phyloP scores from a whole-genome alignment of 2,797 vertebrate genomes.

The Anas flavirostris region DNA sequence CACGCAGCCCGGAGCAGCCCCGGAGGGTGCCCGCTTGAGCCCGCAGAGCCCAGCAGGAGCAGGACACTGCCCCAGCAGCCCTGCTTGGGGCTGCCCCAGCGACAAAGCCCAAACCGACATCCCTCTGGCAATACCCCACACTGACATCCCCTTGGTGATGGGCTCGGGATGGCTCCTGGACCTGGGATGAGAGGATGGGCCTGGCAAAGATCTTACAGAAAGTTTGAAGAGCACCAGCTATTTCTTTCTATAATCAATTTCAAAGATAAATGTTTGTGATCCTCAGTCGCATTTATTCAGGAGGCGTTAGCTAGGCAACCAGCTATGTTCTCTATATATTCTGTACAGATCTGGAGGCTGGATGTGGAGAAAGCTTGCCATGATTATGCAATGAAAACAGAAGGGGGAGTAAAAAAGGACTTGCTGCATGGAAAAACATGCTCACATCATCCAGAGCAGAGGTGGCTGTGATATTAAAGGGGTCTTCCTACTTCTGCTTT shows the following conservation, averaged over 20 bases:
- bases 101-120: too few relatives aligned
- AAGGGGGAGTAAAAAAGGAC: conserved; percentile 62
- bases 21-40: background rate
- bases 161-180: background rate
- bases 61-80: background rate
- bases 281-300: conserved; percentile 5
- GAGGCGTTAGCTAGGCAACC: conserved; percentile 73
- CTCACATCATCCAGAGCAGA: conserved; percentile 17
- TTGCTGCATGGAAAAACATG: conserved; percentile 49
- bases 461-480: conserved; percentile 3
- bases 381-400: conserved; percentile 69
- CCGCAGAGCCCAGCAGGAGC: too few relatives aligned
- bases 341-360: conserved; percentile 64
- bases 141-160: background rate
- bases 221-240: background rate
- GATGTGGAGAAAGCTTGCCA: conserved; percentile 57
- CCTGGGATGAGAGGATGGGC: background rate
- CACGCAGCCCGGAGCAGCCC: background rate
- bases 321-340: conserved; percentile 16
- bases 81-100: background rate
- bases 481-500: background rate
- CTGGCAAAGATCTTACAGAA: background rate
- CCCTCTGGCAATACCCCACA: background rate
- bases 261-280: background rate
- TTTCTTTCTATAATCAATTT: background rate